These are phyloP conservation scores for Acrocephalus scirpaceus DNA, from an alignment of 2,797 vertebrate species.

Conservation along the genomic window DNA sequence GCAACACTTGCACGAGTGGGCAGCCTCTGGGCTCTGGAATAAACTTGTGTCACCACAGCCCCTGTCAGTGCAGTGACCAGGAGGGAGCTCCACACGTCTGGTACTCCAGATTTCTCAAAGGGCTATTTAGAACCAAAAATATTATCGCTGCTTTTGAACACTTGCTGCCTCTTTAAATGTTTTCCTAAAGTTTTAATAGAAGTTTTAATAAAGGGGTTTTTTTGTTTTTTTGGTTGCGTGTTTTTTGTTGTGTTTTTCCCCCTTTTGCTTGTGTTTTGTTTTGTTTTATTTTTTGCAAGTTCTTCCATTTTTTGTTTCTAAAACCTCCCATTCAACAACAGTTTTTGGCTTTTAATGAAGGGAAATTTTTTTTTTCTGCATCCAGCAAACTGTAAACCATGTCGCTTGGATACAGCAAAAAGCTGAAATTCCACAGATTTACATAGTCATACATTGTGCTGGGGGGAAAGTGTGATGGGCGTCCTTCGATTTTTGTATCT, in stretches of 20 bases:
- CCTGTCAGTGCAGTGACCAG: neutral
- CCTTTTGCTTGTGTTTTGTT: neutral
- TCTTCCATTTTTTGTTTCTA: constrained; percentile 74
- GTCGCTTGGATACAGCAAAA: constrained; percentile 67
- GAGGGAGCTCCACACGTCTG: neutral
- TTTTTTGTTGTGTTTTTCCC: neutral
- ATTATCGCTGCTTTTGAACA: neutral
- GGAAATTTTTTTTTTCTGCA: constrained; percentile 49
- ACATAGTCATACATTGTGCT: constrained; percentile 59
- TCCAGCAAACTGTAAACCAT: constrained; percentile 70
- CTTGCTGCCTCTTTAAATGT: neutral
- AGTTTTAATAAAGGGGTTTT: no score
- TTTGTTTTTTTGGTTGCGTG: neutral
- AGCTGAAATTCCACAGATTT: constrained; percentile 69
- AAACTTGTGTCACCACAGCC: neutral
- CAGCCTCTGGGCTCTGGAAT: neutral
- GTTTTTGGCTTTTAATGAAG: constrained; percentile 77
- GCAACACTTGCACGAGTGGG: neutral
- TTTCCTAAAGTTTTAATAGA: neutral
- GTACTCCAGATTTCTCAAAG: neutral
- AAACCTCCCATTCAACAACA: constrained; percentile 81
- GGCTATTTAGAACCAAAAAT: neutral
- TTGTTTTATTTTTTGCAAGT: neutral
- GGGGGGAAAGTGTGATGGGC: neutral
- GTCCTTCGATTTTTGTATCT: constrained; percentile 32